A percentile compares a stretch with the other conserved stretches of the same genome.
phyloP scores from a whole-genome alignment of 2,113 vertebrate species.

The Eubucco bourcierii region DNA sequence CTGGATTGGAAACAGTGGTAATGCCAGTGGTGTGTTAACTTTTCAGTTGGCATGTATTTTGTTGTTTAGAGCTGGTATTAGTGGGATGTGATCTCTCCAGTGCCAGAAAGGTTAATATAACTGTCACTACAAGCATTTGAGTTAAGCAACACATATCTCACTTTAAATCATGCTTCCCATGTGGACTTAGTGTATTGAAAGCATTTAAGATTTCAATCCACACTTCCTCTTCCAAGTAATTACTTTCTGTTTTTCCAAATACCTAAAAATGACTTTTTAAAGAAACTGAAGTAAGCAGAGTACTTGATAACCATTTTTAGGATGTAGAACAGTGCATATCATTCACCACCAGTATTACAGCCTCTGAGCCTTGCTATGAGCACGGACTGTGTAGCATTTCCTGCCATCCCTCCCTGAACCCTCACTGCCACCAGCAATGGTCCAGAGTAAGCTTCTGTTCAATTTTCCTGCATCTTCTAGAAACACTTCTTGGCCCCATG shows the following conservation, averaged over 20 bases:
- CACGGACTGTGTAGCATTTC: fast-evolving
- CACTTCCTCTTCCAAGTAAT: constrained; percentile 37
- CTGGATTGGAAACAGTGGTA: constrained; percentile 9
- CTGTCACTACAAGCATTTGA: constrained; percentile 31
- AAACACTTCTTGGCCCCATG: not conserved
- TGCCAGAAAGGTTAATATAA: constrained; percentile 42
- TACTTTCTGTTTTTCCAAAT: not conserved
- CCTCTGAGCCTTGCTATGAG: not conserved
- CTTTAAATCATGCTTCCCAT: constrained; percentile 55
- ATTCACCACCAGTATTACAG: fast-evolving
- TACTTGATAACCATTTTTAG: not conserved
- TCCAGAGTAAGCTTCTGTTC: not conserved
- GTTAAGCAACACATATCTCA: constrained; percentile 26
- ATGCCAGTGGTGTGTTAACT: constrained; percentile 25
- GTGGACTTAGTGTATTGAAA: constrained; percentile 24
- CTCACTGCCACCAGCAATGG: not conserved
- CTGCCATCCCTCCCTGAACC: not conserved
- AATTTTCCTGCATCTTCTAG: not conserved
- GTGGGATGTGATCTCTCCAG: not conserved
- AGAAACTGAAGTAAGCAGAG: not conserved
- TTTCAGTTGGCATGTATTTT: constrained; percentile 6
- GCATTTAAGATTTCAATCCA: constrained; percentile 18
- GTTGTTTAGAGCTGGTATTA: constrained; percentile 13
- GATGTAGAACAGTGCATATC: not conserved
- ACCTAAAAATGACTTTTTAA: not conserved